Conservation (phyloP, 1,140 invertebrate species). For the Ridgeia piscesae region DNA sequence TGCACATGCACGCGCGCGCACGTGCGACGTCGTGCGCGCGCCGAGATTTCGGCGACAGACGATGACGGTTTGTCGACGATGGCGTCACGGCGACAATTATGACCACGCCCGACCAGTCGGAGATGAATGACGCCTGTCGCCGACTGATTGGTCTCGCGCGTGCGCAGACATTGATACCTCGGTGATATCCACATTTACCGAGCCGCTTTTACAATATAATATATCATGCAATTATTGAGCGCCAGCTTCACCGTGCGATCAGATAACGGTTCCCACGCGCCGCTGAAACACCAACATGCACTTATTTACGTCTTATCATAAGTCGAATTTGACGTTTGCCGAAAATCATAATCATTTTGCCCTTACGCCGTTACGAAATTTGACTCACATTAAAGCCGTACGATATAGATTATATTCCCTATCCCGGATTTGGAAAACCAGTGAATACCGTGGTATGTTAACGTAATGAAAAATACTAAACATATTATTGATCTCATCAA, state of each 20-base stretch:
- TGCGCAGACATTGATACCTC: not conserved
- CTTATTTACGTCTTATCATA: not conserved
- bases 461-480: not conserved
- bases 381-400: not conserved
- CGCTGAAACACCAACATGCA: not conserved
- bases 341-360: not conserved
- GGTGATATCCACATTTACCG: not conserved
- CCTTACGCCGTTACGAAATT: not conserved
- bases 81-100: not conserved
- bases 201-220: not conserved
- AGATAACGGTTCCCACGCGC: not conserved
- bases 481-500: too few relatives aligned
- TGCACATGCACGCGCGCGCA: not conserved
- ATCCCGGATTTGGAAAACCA: not conserved
- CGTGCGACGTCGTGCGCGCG: not conserved
- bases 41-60: not conserved
- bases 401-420: not conserved
- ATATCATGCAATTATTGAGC: conserved; percentile 1
- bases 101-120: not conserved
- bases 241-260: not conserved
- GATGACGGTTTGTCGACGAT: not conserved
- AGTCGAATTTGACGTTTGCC: not conserved
- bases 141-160: not conserved
- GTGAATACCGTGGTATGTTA: not conserved
- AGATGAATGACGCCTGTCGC: not conserved